Evolutionary conservation across 2,797 vertebrate genomes (phyloP), one percentile per base, ranked within the genome.

Genomic region (Enteromius anoplus): DNA sequence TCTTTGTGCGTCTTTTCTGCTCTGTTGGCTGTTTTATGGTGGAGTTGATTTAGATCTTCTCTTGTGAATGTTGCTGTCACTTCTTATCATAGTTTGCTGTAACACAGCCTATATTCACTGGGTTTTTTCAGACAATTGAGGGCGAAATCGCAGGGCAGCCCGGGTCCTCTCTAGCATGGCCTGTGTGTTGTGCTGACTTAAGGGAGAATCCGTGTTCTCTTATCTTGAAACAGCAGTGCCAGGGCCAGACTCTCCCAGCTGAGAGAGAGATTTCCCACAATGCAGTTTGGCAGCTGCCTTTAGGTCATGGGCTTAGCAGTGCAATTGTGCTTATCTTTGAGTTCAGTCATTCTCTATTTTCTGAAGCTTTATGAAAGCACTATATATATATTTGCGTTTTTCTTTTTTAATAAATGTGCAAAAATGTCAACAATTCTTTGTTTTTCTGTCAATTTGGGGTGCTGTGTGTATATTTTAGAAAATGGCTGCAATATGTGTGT

Each of bases 1-100:
- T 58, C 55, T 53, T 53, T 53, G 29, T 47, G 51, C n/a, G 51
- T 75, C 58, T 51, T 4, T 73, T 81, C 55, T 75, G 47, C 45
- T 79, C 23, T 49, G 47, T 66, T 85, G 64, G 47, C 17, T 70
- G 71, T 51, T 81, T 53, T 37, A 51, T 65, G 40, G 45, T 89
- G 47, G 82, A 89, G 89, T 90, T 92, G 91, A 93, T 91, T 94
- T 92, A 93, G 89, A 87, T 93, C 86, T 87, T 90, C 82, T 87
- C 85, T 79, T 91, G 87, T 91, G 90, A 93, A 91, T 77, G 88
- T 87, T 76, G 83, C 84, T 87, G 84, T 90, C 89, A 87, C 75
- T 88, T 80, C 53, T 71, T 71, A 64, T 81, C 53, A 81, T 91
- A 91, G 93, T 81, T 12, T 88, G 83, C 83, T 83, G 82, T 89